Conservation (phyloP, 2,797 vertebrate genomes). For the Anolis apletophallus region DNA sequence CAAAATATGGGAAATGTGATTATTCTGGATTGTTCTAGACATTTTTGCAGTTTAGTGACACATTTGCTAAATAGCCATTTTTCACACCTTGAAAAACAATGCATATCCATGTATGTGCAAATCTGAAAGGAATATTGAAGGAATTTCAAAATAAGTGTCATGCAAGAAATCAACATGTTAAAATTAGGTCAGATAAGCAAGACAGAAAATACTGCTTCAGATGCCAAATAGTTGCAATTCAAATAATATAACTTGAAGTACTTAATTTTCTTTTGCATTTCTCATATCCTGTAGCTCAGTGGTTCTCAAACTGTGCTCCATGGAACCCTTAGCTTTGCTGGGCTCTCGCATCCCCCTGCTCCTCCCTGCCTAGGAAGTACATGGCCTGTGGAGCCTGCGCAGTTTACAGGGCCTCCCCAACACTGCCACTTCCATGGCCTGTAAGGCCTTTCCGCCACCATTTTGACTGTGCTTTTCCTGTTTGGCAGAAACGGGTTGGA, state of each 20-base stretch:
- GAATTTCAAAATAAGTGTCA: neutral
- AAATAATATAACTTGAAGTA: neutral
- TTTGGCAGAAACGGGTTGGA: too few relatives aligned
- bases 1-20: neutral
- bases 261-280: neutral
- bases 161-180: neutral
- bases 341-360: too few relatives aligned
- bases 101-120: neutral
- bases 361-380: too few relatives aligned
- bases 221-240: neutral
- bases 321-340: too few relatives aligned
- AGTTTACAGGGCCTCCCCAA: too few relatives aligned
- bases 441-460: too few relatives aligned
- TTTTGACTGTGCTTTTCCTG: too few relatives aligned
- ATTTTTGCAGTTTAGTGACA: neutral
- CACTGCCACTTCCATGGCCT: too few relatives aligned
- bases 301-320: too few relatives aligned
- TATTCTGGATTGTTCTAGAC: neutral
- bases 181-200: neutral
- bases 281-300: neutral
- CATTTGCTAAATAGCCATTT: neutral
- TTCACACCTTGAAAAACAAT: neutral
- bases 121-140: neutral
- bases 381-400: too few relatives aligned
- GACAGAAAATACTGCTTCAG: conserved; percentile 4